Conservation (phyloP, 1,140 invertebrate genomes). For the Microplitis mediator region DNA sequence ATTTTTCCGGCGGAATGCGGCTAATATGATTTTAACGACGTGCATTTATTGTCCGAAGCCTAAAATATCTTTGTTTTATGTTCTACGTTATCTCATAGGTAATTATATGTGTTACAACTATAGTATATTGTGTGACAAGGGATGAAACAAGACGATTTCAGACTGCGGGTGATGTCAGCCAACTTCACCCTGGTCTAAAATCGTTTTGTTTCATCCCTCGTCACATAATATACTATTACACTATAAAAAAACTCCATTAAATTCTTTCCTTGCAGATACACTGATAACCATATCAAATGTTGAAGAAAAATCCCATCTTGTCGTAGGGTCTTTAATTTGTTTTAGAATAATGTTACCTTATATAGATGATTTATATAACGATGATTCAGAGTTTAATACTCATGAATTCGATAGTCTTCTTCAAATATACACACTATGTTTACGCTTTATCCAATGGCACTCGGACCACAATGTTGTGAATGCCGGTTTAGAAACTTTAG, state of each 20-base stretch:
- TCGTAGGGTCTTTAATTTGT: constrained; percentile 72
- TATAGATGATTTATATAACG: constrained; percentile 42
- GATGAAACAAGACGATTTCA: too few relatives aligned
- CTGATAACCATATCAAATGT: constrained; percentile 64
- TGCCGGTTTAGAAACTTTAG: constrained; percentile 79
- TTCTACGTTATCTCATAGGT: constrained; percentile 64
- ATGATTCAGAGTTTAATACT: constrained; percentile 33
- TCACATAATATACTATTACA: too few relatives aligned
- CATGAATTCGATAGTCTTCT: constrained; percentile 55
- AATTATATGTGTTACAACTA: constrained; percentile 27
- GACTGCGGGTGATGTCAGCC: too few relatives aligned
- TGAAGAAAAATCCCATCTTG: constrained; percentile 49
- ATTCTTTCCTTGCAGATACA: constrained; percentile 60
- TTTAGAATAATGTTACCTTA: constrained; percentile 69
- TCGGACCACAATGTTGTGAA: constrained; percentile 86
- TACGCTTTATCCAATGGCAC: constrained; percentile 72
- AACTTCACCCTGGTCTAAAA: too few relatives aligned
- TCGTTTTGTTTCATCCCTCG: too few relatives aligned
- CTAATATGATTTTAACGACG: constrained; percentile 69
- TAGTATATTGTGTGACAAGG: too few relatives aligned
- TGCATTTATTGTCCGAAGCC: constrained; percentile 71
- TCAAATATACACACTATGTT: constrained; percentile 82
- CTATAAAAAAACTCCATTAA: not conserved
- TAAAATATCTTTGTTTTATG: constrained; percentile 66
- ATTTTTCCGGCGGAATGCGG: constrained; percentile 69